Conservation (phyloP, 2,888 invertebrate genomes). For the Phaedon cochleariae region DNA sequence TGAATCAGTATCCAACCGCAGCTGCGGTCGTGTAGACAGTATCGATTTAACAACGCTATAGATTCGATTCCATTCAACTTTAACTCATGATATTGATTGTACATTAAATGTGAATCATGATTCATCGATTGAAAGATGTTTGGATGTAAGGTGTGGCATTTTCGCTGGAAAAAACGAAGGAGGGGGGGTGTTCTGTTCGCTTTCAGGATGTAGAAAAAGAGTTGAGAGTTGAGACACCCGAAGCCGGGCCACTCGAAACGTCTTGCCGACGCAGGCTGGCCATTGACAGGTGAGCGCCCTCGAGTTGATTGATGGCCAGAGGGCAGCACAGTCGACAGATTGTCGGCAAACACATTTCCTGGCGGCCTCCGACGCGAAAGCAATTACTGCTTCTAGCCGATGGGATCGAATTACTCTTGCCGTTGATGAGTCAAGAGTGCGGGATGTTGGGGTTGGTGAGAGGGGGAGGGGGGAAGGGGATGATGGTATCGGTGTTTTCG, state of each 20-base stretch:
- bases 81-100: too few species aligned
- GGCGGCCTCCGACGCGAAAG: conserved; percentile 34
- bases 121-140: too few species aligned
- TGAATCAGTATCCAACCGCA: too few species aligned
- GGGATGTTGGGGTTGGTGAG: not conserved
- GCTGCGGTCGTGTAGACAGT: too few species aligned
- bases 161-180: too few species aligned
- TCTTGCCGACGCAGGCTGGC: conserved; percentile 33
- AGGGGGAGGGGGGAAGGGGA: not conserved
- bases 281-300: conserved; percentile 53
- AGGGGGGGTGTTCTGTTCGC: too few species aligned
- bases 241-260: not conserved
- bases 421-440: conserved; percentile 24
- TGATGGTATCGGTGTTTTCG: not conserved
- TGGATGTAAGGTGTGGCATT: too few species aligned
- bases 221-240: too few species aligned
- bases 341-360: conserved; percentile 46
- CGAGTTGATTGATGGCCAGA: conserved; percentile 53
- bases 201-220: too few species aligned
- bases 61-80: too few species aligned
- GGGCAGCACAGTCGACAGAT: conserved; percentile 51
- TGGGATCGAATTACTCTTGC: conserved; percentile 35
- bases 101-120: too few species aligned
- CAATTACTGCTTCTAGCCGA: conserved; percentile 32
- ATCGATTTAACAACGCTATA: too few species aligned